A percentile compares a stretch with the other conserved stretches of the same genome.
phyloP scores from a whole-genome alignment of 2,113 vertebrate species.

The Rhinogobius similis region DNA sequence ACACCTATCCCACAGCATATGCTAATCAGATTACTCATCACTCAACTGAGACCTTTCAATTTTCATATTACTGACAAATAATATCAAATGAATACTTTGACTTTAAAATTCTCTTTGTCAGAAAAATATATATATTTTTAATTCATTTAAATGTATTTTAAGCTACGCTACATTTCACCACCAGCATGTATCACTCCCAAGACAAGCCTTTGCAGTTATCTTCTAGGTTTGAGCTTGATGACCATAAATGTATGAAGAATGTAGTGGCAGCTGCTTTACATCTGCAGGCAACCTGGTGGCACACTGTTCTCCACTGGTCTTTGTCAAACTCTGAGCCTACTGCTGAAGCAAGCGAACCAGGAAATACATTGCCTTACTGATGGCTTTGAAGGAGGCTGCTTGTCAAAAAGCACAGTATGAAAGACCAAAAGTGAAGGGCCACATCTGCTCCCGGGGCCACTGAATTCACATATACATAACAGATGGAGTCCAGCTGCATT shows the following conservation, averaged over 20 bases:
- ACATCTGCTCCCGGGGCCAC: slow-evolving; percentile 17
- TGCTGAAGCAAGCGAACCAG: slow-evolving; percentile 18
- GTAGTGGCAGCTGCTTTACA: slow-evolving; percentile 6
- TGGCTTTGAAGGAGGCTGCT: slow-evolving; percentile 9
- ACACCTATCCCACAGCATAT: not conserved
- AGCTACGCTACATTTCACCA: not conserved
- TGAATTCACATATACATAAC: slow-evolving; percentile 15
- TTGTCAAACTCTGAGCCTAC: slow-evolving; percentile 19
- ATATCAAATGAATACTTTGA: too few relatives aligned
- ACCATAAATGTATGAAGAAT: not conserved
- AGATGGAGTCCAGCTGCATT: slow-evolving; percentile 37
- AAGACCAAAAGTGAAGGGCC: not conserved
- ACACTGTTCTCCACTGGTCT: slow-evolving; percentile 13
- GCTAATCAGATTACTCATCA: slow-evolving; percentile 12
- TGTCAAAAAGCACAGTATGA: slow-evolving; percentile 3
- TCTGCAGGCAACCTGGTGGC: slow-evolving; percentile 18
- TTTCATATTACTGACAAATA: too few relatives aligned
- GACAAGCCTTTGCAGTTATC: not conserved
- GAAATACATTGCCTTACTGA: slow-evolving; percentile 8
- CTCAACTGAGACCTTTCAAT: slow-evolving; percentile 1
- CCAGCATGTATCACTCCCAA: not conserved
- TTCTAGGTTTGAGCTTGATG: not conserved
- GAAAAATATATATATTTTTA: not conserved
- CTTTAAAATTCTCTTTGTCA: not conserved
- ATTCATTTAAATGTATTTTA: not conserved